phyloP scores from a whole-genome alignment of 2,797 vertebrate species.

The Bufotes viridis region DNA sequence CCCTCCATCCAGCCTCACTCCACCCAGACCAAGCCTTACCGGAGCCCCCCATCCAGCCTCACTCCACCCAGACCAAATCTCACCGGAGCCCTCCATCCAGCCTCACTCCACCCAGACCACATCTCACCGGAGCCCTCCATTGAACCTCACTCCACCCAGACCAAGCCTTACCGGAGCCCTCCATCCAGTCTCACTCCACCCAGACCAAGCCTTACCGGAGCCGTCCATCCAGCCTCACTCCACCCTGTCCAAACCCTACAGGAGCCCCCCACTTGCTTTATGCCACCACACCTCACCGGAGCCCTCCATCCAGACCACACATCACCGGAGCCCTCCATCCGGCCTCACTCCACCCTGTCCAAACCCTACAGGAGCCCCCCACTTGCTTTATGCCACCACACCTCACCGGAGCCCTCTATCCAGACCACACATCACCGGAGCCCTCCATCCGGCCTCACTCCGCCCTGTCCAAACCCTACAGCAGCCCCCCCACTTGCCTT shows the following conservation, averaged over 20 bases:
- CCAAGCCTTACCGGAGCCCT: neutral
- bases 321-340: neutral
- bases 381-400: neutral
- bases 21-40: neutral
- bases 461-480: neutral
- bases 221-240: too few relatives aligned
- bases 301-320: neutral
- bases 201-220: too few relatives aligned
- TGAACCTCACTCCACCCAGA: neutral
- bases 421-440: neutral
- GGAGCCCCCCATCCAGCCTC: neutral
- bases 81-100: too few relatives aligned
- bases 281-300: neutral
- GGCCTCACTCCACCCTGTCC: neutral
- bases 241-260: too few relatives aligned
- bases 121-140: neutral
- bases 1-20: neutral
- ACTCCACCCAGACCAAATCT: neutral
- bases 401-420: neutral
- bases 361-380: neutral
- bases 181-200: neutral
- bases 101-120: neutral
- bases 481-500: neutral
- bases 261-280: neutral
- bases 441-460: neutral